A percentile compares a stretch with the other conserved stretches of the same genome.
Conservation (phyloP, 2,113 vertebrate species). For the Crocuta crocuta region DNA sequence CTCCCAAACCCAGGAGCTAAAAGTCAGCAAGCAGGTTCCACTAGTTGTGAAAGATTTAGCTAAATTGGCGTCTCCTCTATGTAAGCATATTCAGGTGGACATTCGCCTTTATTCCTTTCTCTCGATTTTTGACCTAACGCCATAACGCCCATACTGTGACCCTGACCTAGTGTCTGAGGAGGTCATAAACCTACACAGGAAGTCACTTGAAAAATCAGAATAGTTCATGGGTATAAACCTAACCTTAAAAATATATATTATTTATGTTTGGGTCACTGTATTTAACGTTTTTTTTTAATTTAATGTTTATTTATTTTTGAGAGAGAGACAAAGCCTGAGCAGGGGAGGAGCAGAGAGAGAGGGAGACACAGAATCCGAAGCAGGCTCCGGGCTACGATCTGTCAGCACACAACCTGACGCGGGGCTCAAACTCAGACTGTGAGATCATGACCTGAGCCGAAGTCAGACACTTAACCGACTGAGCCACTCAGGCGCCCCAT, state of each 20-base stretch:
- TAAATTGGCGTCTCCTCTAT: accelerated
- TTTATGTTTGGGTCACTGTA: background rate
- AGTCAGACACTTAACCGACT: too few relatives aligned
- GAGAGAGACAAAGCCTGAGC: too few relatives aligned
- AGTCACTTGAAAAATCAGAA: background rate
- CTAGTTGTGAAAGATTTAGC: background rate
- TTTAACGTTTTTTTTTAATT: background rate
- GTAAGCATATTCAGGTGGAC: background rate
- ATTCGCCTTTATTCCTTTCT: too few relatives aligned
- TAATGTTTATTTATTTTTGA: too few relatives aligned
- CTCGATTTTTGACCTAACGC: background rate
- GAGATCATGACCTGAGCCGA: too few relatives aligned
- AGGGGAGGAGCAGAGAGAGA: too few relatives aligned
- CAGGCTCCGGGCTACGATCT: too few relatives aligned
- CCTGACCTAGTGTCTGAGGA: background rate
- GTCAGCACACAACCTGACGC: too few relatives aligned
- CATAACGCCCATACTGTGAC: accelerated
- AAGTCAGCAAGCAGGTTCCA: background rate
- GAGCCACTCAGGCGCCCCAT: too few relatives aligned
- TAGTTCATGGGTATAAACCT: background rate
- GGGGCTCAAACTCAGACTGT: too few relatives aligned
- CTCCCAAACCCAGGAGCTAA: background rate
- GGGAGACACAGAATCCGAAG: too few relatives aligned
- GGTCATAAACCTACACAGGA: background rate
- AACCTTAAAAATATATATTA: background rate